These are phyloP conservation scores for Lanius ludovicianus DNA, from an alignment of 2,113 vertebrate genomes.

Conservation along the genomic window DNA sequence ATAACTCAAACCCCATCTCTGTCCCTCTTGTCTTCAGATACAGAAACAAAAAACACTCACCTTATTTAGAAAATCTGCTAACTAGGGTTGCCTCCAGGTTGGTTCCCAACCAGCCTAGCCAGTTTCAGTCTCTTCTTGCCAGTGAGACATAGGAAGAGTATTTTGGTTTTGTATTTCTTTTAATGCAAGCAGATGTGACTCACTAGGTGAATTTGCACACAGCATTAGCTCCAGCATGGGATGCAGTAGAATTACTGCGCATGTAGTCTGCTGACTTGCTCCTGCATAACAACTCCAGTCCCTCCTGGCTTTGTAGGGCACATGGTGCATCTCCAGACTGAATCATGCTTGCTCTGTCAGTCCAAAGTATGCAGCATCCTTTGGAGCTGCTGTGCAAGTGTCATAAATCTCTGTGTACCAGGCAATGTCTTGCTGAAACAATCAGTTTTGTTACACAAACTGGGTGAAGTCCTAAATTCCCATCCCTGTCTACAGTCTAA, in stretches of 20 bases:
- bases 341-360: fast-evolving
- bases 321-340: not conserved
- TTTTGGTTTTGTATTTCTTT: not conserved
- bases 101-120: constrained; percentile 34
- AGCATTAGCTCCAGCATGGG: not conserved
- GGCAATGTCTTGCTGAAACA: not conserved
- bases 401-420: not conserved
- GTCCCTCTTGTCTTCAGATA: not conserved
- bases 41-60: not conserved
- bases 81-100: not conserved
- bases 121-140: constrained; percentile 20
- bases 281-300: not conserved
- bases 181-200: not conserved
- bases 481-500: not conserved
- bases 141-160: constrained; percentile 17
- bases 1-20: not conserved
- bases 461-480: not conserved
- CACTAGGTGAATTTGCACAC: not conserved
- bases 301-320: not conserved
- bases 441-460: not conserved
- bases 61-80: not conserved
- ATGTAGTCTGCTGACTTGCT: not conserved
- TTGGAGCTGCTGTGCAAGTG: not conserved
- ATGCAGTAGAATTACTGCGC: not conserved
- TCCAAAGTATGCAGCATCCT: not conserved